Percentiles rank a stretch among this genome's conserved stretches.
These are phyloP conservation scores for Stomorhina lunata DNA, from an alignment of 2,888 invertebrate genomes.

Conservation along the genomic window DNA sequence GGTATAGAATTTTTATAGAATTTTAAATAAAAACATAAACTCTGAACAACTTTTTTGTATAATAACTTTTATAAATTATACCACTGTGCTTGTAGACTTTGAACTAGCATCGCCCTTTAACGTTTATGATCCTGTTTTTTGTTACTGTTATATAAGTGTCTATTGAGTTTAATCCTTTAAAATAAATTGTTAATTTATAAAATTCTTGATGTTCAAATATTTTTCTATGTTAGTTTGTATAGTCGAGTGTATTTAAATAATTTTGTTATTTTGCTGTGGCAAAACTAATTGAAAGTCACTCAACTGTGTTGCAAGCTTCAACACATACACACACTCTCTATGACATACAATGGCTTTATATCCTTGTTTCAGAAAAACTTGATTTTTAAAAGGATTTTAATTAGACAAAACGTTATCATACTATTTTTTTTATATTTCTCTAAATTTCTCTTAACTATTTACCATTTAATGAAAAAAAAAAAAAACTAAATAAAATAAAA, in stretches of 20 bases:
- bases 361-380: slow-evolving; percentile 24
- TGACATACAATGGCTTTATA: not conserved
- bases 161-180: slow-evolving; percentile 57
- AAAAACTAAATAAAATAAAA: slow-evolving; percentile 15
- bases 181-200: slow-evolving; percentile 63
- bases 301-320: slow-evolving; percentile 67
- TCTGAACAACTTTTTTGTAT: not conserved
- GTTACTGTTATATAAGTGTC: slow-evolving; percentile 27
- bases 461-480: slow-evolving; percentile 22
- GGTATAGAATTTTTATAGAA: not conserved
- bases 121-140: not conserved
- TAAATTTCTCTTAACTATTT: slow-evolving; percentile 30
- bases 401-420: slow-evolving; percentile 29
- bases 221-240: slow-evolving; percentile 6
- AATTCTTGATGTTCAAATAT: slow-evolving; percentile 57
- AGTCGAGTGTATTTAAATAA: slow-evolving; percentile 19
- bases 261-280: slow-evolving; percentile 54
- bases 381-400: slow-evolving; percentile 64
- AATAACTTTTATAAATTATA: not conserved
- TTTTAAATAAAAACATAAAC: too few relatives aligned
- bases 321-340: not conserved
- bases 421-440: not conserved
- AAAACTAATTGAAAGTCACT: slow-evolving; percentile 78
- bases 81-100: not conserved
- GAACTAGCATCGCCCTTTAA: not conserved